Base-by-base conservation (phyloP, 2,113 vertebrate genomes). In the Chaetops frenatus region DNA sequence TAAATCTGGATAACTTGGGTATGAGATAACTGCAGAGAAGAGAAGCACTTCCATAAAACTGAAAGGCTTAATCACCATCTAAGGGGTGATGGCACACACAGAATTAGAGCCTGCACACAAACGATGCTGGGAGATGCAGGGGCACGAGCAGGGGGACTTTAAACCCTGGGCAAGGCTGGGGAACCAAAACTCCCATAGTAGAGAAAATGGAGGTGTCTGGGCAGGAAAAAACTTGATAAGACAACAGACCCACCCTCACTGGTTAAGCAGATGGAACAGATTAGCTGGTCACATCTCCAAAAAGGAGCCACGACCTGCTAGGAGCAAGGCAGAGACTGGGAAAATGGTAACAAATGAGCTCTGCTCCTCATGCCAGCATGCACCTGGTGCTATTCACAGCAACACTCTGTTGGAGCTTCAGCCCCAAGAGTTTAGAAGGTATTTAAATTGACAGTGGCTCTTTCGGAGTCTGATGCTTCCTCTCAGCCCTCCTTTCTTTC, bases 1-100 rank as follows among this genome's bases (percentile, higher is more conserved):
- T 94, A 94, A 88, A 77, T 81, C 40, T 57, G 48, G 38, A 29
- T 91, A 81, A 79, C 54, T 51, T 81, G 82, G 54, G 62, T 70
- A 54, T 77, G 38, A 72, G 66, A 81, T 23, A 90, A 65, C 38
- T 25, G 57, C 15, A 21, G 70, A 65, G 62, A 79, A 29, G 12
- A 61, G 48, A 77, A 79, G 27, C 19, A 27, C 29, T 73, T 66
- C 47, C 54, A 70, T 66, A 35, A 86, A 94, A 38, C 71, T 62
- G 36, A 77, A 93, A 90, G 44, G 64, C 15, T 83, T 95, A 85
- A 70, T 88, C 22, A 10, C 22, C 20, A 20, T 44, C 17, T 12
- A 8, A 28, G 51, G 24, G 15, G 10, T 5, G 24, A 66, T 27
- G n/a, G 27, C 31, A n/a, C 1, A 1, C 28, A 44, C 53, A 50